phyloP scores from a whole-genome alignment of 2,888 invertebrate species.

The Pachymerium ferrugineum region DNA sequence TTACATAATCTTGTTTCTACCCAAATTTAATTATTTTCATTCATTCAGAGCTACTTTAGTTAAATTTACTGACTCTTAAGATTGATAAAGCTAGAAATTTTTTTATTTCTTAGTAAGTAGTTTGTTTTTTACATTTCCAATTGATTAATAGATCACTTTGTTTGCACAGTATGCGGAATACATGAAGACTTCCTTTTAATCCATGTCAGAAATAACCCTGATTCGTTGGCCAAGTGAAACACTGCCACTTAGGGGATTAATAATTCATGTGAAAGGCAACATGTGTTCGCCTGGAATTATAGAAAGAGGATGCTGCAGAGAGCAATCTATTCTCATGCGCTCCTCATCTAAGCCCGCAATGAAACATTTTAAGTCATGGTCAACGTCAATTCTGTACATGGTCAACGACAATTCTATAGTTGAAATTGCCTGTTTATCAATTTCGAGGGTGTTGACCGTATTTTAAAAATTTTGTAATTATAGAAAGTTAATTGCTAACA shows the following conservation, averaged over 20 bases:
- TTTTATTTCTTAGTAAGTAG: too few species aligned
- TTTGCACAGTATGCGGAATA: constrained; percentile 2
- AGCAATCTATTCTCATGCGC: constrained; percentile 22
- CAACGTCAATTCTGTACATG: not conserved
- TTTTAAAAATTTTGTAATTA: too few species aligned
- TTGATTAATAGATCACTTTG: constrained; percentile 9
- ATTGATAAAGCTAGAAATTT: too few species aligned
- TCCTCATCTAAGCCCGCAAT: constrained; percentile 14
- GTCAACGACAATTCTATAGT: too few species aligned
- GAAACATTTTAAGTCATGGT: constrained; percentile 27
- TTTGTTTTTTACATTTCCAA: too few species aligned
- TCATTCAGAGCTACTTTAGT: too few species aligned
- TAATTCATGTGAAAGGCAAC: constrained; percentile 27
- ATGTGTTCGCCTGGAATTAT: constrained; percentile 24
- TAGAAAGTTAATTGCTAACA: too few species aligned
- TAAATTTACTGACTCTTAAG: too few species aligned
- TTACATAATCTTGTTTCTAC: too few species aligned
- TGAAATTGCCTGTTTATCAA: too few species aligned
- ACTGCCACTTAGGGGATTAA: constrained; percentile 27
- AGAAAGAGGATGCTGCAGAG: constrained; percentile 21
- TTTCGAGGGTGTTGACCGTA: too few species aligned
- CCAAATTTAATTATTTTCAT: too few species aligned
- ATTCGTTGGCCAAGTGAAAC: constrained; percentile 27
- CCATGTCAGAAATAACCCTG: constrained; percentile 23
- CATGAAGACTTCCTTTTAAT: constrained; percentile 25